phyloP scores from a whole-genome alignment of 1,140 invertebrate species.

The Macrotrachela quadricornifera region DNA sequence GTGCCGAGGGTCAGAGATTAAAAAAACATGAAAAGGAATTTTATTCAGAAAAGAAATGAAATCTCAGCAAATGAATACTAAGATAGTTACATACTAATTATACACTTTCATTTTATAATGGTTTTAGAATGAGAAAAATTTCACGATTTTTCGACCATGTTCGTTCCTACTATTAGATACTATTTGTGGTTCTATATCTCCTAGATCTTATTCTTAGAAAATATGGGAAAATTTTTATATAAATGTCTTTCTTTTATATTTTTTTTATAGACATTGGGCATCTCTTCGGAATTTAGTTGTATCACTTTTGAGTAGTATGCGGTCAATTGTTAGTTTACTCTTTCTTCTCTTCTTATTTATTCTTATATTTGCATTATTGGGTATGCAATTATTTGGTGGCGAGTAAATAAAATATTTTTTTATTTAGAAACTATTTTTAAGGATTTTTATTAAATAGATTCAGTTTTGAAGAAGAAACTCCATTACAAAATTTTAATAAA shows the following conservation, averaged over 20 bases:
- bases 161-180: too few species aligned
- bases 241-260: not conserved
- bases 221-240: too few species aligned
- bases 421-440: not conserved
- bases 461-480: conserved; percentile 76
- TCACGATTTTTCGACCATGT: too few species aligned
- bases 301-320: conserved; percentile 96
- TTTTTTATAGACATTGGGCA: conserved; percentile 81
- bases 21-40: too few species aligned
- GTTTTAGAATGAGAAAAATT: too few species aligned
- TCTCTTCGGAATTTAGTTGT: conserved; percentile 92
- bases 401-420: conserved; percentile 37
- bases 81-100: too few species aligned
- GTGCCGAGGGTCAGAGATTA: too few species aligned
- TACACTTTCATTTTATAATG: conserved; percentile 16
- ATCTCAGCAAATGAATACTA: too few species aligned
- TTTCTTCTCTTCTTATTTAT: conserved; percentile 99
- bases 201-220: too few species aligned
- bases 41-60: too few species aligned
- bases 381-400: conserved; percentile 98
- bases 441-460: conserved; percentile 37
- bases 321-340: conserved; percentile 95
- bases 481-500: conserved; percentile 93
- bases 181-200: too few species aligned
- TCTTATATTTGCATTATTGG: conserved; percentile 95